A percentile compares a stretch with the other conserved stretches of the same genome.
These are phyloP conservation scores for Anniella stebbinsi DNA, from an alignment of 2,797 vertebrate species.

Conservation along the genomic window DNA sequence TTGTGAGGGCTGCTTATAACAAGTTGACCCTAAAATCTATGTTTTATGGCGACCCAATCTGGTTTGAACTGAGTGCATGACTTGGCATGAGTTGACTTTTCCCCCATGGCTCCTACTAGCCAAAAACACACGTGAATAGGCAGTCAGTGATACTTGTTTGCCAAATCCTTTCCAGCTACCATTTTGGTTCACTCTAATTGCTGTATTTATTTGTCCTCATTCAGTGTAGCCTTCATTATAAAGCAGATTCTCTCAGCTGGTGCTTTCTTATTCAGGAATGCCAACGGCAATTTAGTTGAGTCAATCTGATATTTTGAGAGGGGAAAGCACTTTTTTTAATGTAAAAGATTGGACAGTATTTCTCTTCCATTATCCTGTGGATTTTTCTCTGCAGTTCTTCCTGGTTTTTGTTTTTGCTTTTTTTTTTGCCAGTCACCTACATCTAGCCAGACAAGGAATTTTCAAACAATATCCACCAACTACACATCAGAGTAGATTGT, in stretches of 20 bases:
- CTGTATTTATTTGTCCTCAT: slow-evolving; percentile 30
- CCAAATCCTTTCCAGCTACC: not conserved
- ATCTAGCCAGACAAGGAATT: not conserved
- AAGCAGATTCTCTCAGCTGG: slow-evolving; percentile 24
- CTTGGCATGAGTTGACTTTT: not conserved
- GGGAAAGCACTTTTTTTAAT: not conserved
- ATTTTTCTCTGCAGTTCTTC: not conserved
- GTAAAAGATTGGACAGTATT: not conserved
- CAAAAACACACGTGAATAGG: not conserved
- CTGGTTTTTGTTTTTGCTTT: not conserved
- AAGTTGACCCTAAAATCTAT: not conserved
- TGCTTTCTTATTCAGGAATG: not conserved
- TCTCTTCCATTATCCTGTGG: not conserved
- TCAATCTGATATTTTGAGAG: not conserved
- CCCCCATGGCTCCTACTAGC: not conserved
- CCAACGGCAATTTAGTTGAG: slow-evolving; percentile 40
- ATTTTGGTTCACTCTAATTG: not conserved
- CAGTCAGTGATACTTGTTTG: not conserved
- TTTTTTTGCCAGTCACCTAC: not conserved
- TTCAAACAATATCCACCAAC: not conserved
- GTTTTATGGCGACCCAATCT: not conserved
- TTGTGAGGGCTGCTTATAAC: not conserved
- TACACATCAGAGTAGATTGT: not conserved
- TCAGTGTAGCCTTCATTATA: slow-evolving; percentile 36
- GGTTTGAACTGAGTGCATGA: not conserved